Percentiles rank a stretch among this genome's conserved stretches.
These are phyloP conservation scores for Leptopilina boulardi DNA, from an alignment of 1,140 invertebrate species.

Conservation along the genomic window DNA sequence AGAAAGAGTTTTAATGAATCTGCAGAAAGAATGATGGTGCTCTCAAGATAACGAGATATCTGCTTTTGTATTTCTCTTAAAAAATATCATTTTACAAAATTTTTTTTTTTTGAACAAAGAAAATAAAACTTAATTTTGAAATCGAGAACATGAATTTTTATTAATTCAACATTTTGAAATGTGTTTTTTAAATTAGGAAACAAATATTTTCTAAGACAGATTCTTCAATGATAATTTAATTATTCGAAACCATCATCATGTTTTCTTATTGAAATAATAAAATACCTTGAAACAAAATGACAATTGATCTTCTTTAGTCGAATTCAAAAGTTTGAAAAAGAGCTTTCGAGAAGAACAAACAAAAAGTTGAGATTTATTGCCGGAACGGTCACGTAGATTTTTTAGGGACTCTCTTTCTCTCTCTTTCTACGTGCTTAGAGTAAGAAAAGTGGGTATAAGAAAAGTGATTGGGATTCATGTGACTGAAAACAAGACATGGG, in stretches of 20 bases:
- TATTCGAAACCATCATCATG: too few species aligned
- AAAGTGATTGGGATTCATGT: slow-evolving; percentile 57
- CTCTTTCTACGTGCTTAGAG: slow-evolving; percentile 38
- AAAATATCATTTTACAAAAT: background rate
- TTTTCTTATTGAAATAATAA: too few species aligned
- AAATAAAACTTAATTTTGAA: too few species aligned
- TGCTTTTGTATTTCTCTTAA: background rate
- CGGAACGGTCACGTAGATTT: slow-evolving; percentile 35
- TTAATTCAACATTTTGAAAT: too few species aligned
- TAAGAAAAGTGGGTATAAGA: slow-evolving; percentile 46
- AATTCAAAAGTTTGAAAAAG: background rate
- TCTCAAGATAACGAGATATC: slow-evolving; percentile 4
- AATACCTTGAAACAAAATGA: background rate
- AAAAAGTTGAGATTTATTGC: slow-evolving; percentile 37
- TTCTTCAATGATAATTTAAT: too few species aligned
- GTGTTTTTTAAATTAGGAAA: too few species aligned
- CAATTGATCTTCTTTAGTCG: background rate
- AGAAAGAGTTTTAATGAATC: background rate
- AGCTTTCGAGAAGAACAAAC: slow-evolving; percentile 44
- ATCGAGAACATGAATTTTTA: too few species aligned
- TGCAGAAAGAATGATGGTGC: slow-evolving; percentile 4
- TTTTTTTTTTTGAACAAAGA: slow-evolving; percentile 11
- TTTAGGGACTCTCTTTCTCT: too few species aligned
- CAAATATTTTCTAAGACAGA: too few species aligned
- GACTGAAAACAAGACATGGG: slow-evolving; percentile 28